Percentiles rank a stretch among this genome's conserved stretches.
phyloP scores from a whole-genome alignment of 2,113 vertebrate species.

The Syrrhaptes paradoxus region DNA sequence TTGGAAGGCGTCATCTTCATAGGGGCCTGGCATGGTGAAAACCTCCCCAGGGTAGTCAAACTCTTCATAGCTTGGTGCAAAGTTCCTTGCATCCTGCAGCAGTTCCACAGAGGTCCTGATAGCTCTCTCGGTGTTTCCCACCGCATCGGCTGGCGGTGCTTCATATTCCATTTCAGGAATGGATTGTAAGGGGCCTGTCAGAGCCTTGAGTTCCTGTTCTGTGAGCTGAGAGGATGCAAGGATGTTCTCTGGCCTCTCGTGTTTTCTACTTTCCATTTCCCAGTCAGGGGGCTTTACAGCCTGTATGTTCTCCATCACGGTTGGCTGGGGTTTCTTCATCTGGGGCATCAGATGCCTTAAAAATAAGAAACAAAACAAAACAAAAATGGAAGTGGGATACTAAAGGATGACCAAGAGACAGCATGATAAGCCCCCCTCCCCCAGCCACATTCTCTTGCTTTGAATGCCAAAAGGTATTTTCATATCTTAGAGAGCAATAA shows the following conservation, averaged over 20 bases:
- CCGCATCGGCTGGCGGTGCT: conserved; percentile 55
- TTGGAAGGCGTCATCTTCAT: conserved; percentile 83
- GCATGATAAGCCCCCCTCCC: background rate
- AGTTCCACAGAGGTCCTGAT: conserved; percentile 78
- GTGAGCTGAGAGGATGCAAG: conserved; percentile 77
- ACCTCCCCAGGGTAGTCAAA: conserved; percentile 81
- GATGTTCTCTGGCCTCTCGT: conserved; percentile 78
- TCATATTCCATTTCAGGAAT: conserved; percentile 87
- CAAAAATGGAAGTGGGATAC: background rate
- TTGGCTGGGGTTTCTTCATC: conserved; percentile 82
- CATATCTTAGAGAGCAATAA: background rate
- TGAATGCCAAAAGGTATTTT: background rate
- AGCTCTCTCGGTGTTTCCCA: conserved; percentile 71
- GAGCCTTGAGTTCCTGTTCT: conserved; percentile 80
- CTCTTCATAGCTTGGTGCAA: conserved; percentile 78
- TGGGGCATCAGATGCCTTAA: conserved; percentile 84
- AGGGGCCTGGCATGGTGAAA: conserved; percentile 78
- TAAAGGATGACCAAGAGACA: background rate
- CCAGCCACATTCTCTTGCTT: background rate
- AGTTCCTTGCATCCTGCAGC: conserved; percentile 71
- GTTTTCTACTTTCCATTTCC: conserved; percentile 81
- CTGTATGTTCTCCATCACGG: conserved; percentile 85
- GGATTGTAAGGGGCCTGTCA: conserved; percentile 80
- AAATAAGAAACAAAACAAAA: conserved; percentile 8
- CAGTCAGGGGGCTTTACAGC: conserved; percentile 83